Evolutionary conservation across 2,888 invertebrate species (phyloP).

Genomic region (Azorinus chamasolen): DNA sequence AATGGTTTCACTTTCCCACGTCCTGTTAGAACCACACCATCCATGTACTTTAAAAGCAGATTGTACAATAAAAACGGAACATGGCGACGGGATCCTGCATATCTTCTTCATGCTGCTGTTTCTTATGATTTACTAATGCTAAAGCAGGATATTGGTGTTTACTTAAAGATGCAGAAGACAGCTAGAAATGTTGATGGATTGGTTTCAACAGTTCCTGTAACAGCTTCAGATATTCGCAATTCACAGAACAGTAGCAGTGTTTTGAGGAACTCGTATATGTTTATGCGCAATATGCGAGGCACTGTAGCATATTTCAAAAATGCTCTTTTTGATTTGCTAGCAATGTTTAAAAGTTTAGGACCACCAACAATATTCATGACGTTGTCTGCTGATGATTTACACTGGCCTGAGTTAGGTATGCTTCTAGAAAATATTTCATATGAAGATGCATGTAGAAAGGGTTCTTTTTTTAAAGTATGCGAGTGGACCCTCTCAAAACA

Average conservation of each 20-base stretch:
- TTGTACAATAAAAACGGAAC: slow-evolving; percentile 7
- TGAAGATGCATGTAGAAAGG: slow-evolving; percentile 1
- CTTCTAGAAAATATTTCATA: slow-evolving; percentile 8
- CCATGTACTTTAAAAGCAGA: slow-evolving; percentile 4
- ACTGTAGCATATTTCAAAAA: slow-evolving; percentile 25
- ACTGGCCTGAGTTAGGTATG: slow-evolving; percentile 16
- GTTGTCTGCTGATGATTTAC: slow-evolving; percentile 8
- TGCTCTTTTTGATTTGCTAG: slow-evolving; percentile 16
- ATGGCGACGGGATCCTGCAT: slow-evolving; percentile 9
- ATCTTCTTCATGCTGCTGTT: slow-evolving; percentile 21
- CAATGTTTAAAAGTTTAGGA: slow-evolving; percentile 15
- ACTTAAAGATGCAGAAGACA: slow-evolving; percentile 17
- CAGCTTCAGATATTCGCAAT: slow-evolving; percentile 1
- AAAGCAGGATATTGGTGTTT: slow-evolving; percentile 16
- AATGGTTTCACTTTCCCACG: slow-evolving; percentile 6
- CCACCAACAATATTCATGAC: slow-evolving; percentile 19
- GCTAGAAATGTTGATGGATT: no score
- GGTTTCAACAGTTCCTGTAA: background rate
- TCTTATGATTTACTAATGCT: slow-evolving; percentile 7
- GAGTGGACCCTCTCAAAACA: slow-evolving; percentile 10
- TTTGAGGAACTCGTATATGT: slow-evolving; percentile 18
- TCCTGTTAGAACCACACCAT: background rate
- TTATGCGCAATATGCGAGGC: slow-evolving; percentile 24
- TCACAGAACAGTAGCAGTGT: background rate
- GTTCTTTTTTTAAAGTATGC: slow-evolving; percentile 10